Evolutionary conservation across 2,113 vertebrate genomes (phyloP).

Genomic region (Gasterosteus aculeatus): DNA sequence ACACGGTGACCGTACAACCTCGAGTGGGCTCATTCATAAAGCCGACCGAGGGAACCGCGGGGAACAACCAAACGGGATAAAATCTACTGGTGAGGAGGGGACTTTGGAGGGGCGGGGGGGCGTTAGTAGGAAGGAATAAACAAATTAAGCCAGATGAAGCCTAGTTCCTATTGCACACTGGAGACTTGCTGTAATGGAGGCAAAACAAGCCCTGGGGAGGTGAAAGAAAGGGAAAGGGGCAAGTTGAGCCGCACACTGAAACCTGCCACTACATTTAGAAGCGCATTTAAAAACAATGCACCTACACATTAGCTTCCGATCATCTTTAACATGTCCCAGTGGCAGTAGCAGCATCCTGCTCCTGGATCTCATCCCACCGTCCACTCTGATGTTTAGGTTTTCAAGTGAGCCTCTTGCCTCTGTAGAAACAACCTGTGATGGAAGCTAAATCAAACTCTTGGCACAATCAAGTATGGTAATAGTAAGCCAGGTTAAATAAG

Average conservation of each 20-base stretch:
- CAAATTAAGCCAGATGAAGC: slow-evolving; percentile 69
- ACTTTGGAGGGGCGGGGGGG: slow-evolving; percentile 29
- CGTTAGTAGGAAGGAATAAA: slow-evolving; percentile 51
- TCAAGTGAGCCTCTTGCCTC: slow-evolving; percentile 54
- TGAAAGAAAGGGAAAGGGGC: slow-evolving; percentile 25
- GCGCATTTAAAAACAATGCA: slow-evolving; percentile 16
- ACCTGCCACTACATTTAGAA: slow-evolving; percentile 9
- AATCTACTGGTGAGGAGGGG: slow-evolving; percentile 39
- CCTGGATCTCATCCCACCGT: slow-evolving; percentile 51
- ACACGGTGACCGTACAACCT: slow-evolving; percentile 60
- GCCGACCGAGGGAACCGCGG: slow-evolving; percentile 17
- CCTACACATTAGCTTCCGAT: slow-evolving; percentile 28
- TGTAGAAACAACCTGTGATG: slow-evolving; percentile 48
- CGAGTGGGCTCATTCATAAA: slow-evolving; percentile 65
- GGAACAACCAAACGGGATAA: slow-evolving; percentile 54
- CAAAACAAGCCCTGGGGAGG: slow-evolving; percentile 9
- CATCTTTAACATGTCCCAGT: slow-evolving; percentile 41
- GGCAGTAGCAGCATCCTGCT: slow-evolving; percentile 14
- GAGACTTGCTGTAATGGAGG: slow-evolving; percentile 49
- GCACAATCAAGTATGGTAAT: slow-evolving; percentile 49
- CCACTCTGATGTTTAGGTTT: slow-evolving; percentile 64
- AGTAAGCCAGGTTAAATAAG: slow-evolving; percentile 41
- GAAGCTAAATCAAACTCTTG: slow-evolving; percentile 63
- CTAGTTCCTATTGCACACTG: slow-evolving; percentile 58
- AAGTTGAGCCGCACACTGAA: slow-evolving; percentile 27